Evolutionary conservation across 2,113 vertebrate genomes (phyloP).

Genomic region (Sorex fumeus): DNA sequence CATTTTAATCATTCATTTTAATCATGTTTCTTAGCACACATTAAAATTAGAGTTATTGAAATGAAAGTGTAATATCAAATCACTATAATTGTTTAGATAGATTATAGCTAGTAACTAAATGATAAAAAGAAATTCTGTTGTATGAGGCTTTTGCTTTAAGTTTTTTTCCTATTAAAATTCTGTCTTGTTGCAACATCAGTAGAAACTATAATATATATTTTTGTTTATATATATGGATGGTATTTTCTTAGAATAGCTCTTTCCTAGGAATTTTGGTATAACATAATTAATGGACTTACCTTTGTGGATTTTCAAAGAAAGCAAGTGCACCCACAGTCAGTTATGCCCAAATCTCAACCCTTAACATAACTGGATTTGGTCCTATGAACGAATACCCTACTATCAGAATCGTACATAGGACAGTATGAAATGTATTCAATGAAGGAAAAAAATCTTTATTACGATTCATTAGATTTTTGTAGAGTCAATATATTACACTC

Average conservation of each 20-base stretch:
- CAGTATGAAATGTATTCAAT: background rate
- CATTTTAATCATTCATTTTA: conserved; percentile 56
- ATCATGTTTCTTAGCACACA: conserved; percentile 14
- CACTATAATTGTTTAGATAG: background rate
- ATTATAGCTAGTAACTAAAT: background rate
- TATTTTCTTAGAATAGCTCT: background rate
- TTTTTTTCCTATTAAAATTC: background rate
- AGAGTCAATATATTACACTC: background rate
- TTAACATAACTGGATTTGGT: background rate
- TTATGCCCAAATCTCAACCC: background rate
- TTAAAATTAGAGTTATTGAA: conserved; percentile 51
- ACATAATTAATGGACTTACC: background rate
- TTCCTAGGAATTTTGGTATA: background rate
- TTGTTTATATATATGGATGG: background rate
- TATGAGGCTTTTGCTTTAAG: background rate
- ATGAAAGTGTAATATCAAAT: conserved; percentile 16
- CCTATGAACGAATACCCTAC: background rate
- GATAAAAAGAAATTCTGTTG: background rate
- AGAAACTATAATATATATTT: background rate
- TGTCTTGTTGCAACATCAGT: background rate
- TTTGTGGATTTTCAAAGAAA: background rate
- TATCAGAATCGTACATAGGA: background rate
- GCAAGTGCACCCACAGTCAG: background rate
- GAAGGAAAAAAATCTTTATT: background rate
- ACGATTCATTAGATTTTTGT: background rate